Conservation (phyloP, 35 echinoderm and acorn worm genomes). For the Lytechinus variegatus region DNA sequence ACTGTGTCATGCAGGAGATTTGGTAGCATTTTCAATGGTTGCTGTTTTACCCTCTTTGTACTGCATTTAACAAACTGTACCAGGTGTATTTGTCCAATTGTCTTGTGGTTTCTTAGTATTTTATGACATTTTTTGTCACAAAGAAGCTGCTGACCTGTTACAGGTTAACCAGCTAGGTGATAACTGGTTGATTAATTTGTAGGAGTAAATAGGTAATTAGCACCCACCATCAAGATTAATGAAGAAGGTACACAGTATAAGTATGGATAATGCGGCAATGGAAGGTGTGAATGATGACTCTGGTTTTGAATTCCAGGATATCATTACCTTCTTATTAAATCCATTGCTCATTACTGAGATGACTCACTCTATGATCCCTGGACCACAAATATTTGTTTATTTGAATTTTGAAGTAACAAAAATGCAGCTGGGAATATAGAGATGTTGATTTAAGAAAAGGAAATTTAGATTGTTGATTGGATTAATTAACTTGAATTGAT, state of each 20-base stretch:
- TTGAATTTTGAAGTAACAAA: background rate
- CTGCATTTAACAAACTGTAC: background rate
- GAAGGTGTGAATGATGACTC: background rate
- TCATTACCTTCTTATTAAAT: background rate
- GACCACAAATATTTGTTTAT: slow-evolving; percentile 5
- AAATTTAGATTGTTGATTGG: background rate
- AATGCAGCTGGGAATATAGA: background rate
- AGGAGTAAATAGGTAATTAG: slow-evolving; percentile 5
- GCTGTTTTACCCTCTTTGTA: background rate
- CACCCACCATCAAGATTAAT: background rate
- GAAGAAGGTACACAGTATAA: background rate
- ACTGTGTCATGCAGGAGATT: background rate
- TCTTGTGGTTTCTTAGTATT: background rate
- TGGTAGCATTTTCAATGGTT: background rate
- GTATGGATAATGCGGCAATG: background rate
- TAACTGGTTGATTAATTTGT: slow-evolving; percentile 23
- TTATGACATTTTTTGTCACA: background rate
- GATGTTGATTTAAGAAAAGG: background rate
- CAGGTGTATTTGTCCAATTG: background rate
- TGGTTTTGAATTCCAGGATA: background rate
- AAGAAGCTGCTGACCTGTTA: background rate
- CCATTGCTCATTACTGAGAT: background rate
- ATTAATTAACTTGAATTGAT: background rate
- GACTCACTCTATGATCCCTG: background rate
- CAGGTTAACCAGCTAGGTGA: background rate